These are phyloP conservation scores for Sinodicranocentrus sp. DNA, from an alignment of 2,888 invertebrate species.

Conservation along the genomic window DNA sequence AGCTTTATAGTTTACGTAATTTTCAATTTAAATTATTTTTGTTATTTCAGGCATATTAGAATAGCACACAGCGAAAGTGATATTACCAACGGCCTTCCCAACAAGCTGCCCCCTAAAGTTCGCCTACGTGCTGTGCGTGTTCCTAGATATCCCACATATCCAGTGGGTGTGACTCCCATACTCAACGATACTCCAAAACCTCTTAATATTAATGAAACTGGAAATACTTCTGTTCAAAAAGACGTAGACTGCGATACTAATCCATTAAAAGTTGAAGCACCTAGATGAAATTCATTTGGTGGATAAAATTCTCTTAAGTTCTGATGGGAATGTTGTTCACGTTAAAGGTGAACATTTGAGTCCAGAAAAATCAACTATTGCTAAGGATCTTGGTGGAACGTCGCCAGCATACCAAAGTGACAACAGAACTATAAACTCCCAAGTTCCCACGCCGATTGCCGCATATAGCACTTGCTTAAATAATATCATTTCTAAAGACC, in stretches of 20 bases:
- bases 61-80: constrained; percentile 24
- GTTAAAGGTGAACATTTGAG: constrained; percentile 47
- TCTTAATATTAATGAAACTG: too few relatives aligned
- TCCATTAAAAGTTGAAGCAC: not conserved
- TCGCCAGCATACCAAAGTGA: not conserved
- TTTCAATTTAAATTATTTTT: constrained; percentile 23
- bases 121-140: not conserved
- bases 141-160: not conserved
- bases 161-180: not conserved
- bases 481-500: constrained; percentile 15
- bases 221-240: too few relatives aligned
- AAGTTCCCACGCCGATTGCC: not conserved
- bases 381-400: too few relatives aligned
- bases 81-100: not conserved
- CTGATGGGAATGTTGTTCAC: constrained; percentile 37
- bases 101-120: not conserved
- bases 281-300: constrained; percentile 36
- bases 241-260: not conserved
- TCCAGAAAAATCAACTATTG: not conserved
- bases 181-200: too few relatives aligned
- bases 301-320: constrained; percentile 31
- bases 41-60: constrained; percentile 36
- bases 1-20: not conserved
- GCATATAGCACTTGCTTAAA: not conserved
- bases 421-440: not conserved